A percentile compares a stretch with the other conserved stretches of the same genome.
Evolutionary conservation across 2,797 vertebrate genomes (phyloP).

Genomic region (Chromis chromis): DNA sequence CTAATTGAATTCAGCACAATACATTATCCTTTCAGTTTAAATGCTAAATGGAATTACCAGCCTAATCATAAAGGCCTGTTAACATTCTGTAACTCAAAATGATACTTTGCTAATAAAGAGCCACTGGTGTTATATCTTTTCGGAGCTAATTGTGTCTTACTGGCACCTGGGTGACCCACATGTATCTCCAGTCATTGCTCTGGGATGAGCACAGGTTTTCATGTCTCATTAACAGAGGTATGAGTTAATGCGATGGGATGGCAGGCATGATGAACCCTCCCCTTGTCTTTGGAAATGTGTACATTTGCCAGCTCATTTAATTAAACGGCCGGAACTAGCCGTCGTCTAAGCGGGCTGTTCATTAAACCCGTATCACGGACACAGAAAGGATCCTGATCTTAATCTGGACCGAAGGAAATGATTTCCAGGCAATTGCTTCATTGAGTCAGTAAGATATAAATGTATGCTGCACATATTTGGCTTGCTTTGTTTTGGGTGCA

Average conservation of each 20-base stretch:
- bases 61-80: slow-evolving; percentile 5
- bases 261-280: slow-evolving; percentile 29
- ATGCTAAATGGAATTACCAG: background rate
- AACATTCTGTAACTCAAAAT: slow-evolving; percentile 3
- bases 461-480: slow-evolving; percentile 5
- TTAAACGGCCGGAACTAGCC: slow-evolving; percentile 50
- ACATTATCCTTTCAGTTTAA: background rate
- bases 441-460: slow-evolving; percentile 25
- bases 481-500: background rate
- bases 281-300: slow-evolving; percentile 51
- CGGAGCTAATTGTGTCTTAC: slow-evolving; percentile 2
- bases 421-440: slow-evolving; percentile 38
- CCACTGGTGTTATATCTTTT: slow-evolving; percentile 4
- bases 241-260: slow-evolving; percentile 43
- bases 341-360: slow-evolving; percentile 46
- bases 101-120: slow-evolving; percentile 8
- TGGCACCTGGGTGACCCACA: slow-evolving; percentile 31
- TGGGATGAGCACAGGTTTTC: slow-evolving; percentile 41
- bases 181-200: slow-evolving; percentile 30
- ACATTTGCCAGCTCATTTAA: slow-evolving; percentile 57
- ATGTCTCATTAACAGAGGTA: slow-evolving; percentile 53
- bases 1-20: slow-evolving; percentile 1
- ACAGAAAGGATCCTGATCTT: slow-evolving; percentile 48
- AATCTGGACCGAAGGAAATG: slow-evolving; percentile 56
- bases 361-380: slow-evolving; percentile 53